Percentiles rank a stretch among this genome's conserved stretches.
phyloP scores from a whole-genome alignment of 2,797 vertebrate species.

The Anguilla obscura region DNA sequence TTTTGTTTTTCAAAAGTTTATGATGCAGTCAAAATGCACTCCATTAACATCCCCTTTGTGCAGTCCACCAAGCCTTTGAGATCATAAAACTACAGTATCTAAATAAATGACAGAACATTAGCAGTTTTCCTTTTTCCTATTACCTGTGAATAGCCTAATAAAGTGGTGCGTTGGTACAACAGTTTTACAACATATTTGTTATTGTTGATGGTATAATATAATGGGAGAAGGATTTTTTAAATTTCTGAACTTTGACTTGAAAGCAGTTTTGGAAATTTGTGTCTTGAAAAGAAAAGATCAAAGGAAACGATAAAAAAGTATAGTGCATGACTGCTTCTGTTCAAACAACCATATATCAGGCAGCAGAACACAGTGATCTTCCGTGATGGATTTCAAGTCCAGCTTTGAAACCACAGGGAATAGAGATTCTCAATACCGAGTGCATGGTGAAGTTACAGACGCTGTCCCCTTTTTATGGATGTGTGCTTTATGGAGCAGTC shows the following conservation, averaged over 20 bases:
- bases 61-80: not conserved
- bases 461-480: not conserved
- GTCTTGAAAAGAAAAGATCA: not conserved
- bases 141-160: not conserved
- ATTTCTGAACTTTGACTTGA: not conserved
- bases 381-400: not conserved
- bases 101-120: slow-evolving; percentile 19
- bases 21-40: not conserved
- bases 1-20: not conserved
- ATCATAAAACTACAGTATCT: slow-evolving; percentile 8
- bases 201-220: not conserved
- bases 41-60: not conserved
- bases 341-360: not conserved
- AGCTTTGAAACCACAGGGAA: not conserved
- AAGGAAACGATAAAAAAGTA: not conserved
- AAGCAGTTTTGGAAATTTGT: not conserved
- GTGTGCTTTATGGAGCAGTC: not conserved
- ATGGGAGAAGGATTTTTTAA: not conserved
- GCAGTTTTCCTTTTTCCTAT: slow-evolving; percentile 9
- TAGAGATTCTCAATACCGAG: not conserved
- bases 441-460: not conserved
- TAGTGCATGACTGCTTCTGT: not conserved
- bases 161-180: no score
- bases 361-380: not conserved
- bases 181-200: not conserved